Evolutionary conservation across 2,797 vertebrate genomes (phyloP).

Genomic region (Squalus acanthias): DNA sequence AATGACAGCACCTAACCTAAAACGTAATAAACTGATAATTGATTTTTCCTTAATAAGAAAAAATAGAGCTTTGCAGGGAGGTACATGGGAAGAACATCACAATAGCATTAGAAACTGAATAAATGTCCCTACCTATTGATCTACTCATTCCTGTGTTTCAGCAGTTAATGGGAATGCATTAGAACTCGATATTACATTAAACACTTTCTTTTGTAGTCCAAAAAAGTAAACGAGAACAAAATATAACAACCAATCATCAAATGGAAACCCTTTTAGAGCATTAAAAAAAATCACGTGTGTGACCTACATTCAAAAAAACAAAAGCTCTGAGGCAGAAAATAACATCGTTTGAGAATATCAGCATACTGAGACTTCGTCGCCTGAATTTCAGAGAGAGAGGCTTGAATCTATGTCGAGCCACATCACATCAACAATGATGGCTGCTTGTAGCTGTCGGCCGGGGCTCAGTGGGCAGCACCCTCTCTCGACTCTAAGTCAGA

Average conservation of each 20-base stretch:
- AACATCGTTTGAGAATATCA: background rate
- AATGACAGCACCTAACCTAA: background rate
- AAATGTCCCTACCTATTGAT: background rate
- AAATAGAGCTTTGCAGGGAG: background rate
- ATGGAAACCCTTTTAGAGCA: background rate
- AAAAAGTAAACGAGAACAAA: background rate
- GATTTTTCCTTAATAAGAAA: background rate
- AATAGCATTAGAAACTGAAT: background rate
- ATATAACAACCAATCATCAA: background rate
- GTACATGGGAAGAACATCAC: background rate
- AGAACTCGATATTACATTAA: background rate
- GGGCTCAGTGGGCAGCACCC: background rate
- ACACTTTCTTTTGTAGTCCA: background rate
- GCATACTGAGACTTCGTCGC: background rate
- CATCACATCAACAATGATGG: background rate
- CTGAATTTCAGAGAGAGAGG: background rate
- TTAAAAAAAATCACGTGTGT: background rate
- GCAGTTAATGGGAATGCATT: background rate
- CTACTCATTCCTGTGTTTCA: background rate
- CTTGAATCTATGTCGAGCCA: background rate
- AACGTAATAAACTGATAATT: background rate
- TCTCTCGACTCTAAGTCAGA: background rate
- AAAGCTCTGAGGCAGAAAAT: background rate
- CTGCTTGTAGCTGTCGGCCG: background rate
- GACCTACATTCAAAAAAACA: background rate